Conservation (phyloP, 1,140 invertebrate genomes). For the Cydia fagiglandana region DNA sequence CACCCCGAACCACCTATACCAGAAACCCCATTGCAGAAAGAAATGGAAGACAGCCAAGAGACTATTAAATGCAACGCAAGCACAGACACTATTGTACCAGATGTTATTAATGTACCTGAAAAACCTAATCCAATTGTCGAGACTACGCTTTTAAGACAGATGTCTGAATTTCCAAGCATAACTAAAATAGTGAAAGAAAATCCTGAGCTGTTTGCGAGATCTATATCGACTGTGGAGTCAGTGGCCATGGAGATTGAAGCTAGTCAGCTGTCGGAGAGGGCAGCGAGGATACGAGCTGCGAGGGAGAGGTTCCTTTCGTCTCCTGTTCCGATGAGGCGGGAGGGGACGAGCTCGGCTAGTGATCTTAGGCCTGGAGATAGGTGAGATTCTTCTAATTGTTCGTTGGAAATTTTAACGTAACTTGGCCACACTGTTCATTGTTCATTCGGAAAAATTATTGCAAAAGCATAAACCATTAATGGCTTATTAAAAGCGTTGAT, state of each 20-base stretch:
- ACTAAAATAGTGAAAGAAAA: slow-evolving; percentile 53
- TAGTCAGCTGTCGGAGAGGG: slow-evolving; percentile 70
- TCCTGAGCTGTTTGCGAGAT: slow-evolving; percentile 58
- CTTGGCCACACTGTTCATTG: too few relatives aligned
- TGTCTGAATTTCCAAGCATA: slow-evolving; percentile 58
- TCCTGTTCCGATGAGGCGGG: slow-evolving; percentile 58
- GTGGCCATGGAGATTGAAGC: slow-evolving; percentile 40
- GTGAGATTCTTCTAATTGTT: slow-evolving; percentile 42
- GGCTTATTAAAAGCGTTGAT: too few relatives aligned
- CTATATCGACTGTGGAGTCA: slow-evolving; percentile 57
- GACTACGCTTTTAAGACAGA: slow-evolving; percentile 47
- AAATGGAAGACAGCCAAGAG: slow-evolving; percentile 55
- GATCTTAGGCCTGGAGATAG: slow-evolving; percentile 71
- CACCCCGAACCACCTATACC: slow-evolving; percentile 53
- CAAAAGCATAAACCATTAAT: too few relatives aligned
- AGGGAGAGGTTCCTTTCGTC: slow-evolving; percentile 82
- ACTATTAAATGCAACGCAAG: slow-evolving; percentile 54
- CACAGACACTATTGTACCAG: slow-evolving; percentile 64
- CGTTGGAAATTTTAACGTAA: too few relatives aligned
- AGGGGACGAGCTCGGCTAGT: slow-evolving; percentile 68
- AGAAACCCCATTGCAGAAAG: slow-evolving; percentile 32
- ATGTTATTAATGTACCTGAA: slow-evolving; percentile 43
- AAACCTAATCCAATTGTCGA: slow-evolving; percentile 18
- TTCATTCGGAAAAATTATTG: too few relatives aligned
- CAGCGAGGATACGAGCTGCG: slow-evolving; percentile 80